phyloP scores from a whole-genome alignment of 2,888 invertebrate species.

The Adineta ricciae region DNA sequence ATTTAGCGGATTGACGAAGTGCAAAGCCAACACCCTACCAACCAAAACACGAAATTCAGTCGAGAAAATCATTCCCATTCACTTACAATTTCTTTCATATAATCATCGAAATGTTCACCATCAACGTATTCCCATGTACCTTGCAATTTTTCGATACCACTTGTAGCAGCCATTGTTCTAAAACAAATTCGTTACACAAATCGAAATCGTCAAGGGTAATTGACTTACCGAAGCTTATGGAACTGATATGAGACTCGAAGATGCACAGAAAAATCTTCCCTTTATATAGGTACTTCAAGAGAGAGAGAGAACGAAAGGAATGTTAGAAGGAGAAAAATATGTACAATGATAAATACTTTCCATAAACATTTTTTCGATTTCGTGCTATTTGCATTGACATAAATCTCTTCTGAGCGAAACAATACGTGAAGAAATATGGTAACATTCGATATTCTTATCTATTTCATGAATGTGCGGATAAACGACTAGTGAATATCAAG shows the following conservation, averaged over 20 bases:
- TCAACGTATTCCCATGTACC: neutral
- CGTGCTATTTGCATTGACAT: too few species aligned
- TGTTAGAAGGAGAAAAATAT: too few species aligned
- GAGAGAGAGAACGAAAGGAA: too few species aligned
- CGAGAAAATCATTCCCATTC: neutral
- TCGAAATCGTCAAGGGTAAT: neutral
- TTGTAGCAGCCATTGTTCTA: neutral
- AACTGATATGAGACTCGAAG: neutral
- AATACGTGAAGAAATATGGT: too few species aligned
- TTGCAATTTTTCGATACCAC: neutral
- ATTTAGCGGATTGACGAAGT: slow-evolving; percentile 73
- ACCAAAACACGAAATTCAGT: too few species aligned
- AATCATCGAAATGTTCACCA: slow-evolving; percentile 74
- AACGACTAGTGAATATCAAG: too few species aligned
- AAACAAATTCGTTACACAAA: neutral
- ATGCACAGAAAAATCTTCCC: neutral
- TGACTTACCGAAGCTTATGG: neutral
- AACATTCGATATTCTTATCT: too few species aligned
- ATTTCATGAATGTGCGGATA: too few species aligned
- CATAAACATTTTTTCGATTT: too few species aligned
- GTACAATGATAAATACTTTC: too few species aligned
- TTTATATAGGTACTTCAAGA: too few species aligned
- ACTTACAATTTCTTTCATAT: slow-evolving; percentile 60
- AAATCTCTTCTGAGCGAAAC: too few species aligned
- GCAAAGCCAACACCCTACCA: slow-evolving; percentile 68